These are phyloP conservation scores for Zaprionus kolodkinae DNA, from an alignment of 1,140 invertebrate genomes.

Conservation along the genomic window DNA sequence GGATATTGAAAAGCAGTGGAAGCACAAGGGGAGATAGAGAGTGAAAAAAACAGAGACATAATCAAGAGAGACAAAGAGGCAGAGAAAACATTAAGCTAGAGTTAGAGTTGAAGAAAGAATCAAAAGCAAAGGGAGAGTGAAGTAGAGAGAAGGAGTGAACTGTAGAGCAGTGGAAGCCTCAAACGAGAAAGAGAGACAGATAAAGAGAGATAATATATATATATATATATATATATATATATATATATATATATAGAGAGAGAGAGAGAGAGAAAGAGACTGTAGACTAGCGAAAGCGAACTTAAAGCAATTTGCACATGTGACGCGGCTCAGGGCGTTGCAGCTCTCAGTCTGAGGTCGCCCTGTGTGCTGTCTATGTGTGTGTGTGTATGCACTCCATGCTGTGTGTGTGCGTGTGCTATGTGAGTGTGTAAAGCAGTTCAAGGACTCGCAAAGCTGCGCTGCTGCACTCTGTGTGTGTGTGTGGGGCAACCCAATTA, in stretches of 20 bases:
- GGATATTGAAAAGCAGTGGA: not conserved
- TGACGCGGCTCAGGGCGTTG: conserved; percentile 50
- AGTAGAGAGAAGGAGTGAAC: too few species aligned
- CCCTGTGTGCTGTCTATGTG: conserved; percentile 11
- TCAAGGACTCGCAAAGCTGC: conserved; percentile 61
- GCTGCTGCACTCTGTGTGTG: conserved; percentile 9
- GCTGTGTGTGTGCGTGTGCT: conserved; percentile 19
- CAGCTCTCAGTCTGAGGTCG: conserved; percentile 1
- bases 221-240: too few species aligned
- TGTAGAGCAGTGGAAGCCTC: too few species aligned
- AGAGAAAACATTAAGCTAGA: too few species aligned
- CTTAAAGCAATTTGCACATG: conserved; percentile 47
- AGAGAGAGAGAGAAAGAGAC: not conserved
- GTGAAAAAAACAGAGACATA: not conserved
- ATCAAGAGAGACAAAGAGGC: too few species aligned
- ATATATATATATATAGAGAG: too few species aligned
- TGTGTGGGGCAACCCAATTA: conserved; percentile 66
- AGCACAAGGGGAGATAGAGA: not conserved
- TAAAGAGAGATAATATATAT: not conserved
- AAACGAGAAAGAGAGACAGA: too few species aligned
- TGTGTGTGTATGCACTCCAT: conserved; percentile 17
- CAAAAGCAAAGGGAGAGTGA: too few species aligned
- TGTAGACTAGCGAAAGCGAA: not conserved
- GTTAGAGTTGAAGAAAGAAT: too few species aligned
- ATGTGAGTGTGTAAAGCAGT: conserved; percentile 61